These are phyloP conservation scores for Saccopteryx leptura DNA, from an alignment of 2,113 vertebrate genomes.

Conservation along the genomic window DNA sequence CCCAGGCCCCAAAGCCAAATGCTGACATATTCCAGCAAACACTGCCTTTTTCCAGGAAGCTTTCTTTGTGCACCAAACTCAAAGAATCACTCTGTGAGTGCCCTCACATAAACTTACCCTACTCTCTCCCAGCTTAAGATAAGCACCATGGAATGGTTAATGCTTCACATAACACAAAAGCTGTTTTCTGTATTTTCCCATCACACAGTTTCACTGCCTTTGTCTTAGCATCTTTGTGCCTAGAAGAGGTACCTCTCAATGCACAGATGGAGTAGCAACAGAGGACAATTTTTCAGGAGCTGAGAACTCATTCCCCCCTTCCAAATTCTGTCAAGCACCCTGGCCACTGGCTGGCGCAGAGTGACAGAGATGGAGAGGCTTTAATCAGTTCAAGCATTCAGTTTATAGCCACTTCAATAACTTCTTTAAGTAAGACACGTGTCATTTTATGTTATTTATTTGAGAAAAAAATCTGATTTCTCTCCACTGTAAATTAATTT, in stretches of 20 bases:
- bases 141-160: not conserved
- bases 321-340: not conserved
- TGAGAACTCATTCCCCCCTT: slow-evolving; percentile 1
- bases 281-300: not conserved
- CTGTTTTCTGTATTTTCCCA: slow-evolving; percentile 37
- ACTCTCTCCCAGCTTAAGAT: not conserved
- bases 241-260: not conserved
- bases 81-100: not conserved
- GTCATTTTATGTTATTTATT: not conserved
- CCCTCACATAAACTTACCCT: not conserved
- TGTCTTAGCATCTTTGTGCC: slow-evolving; percentile 30
- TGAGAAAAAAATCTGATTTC: not conserved
- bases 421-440: not conserved
- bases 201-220: not conserved
- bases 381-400: not conserved
- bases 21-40: not conserved
- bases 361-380: not conserved
- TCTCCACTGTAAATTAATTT: slow-evolving; percentile 30
- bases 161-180: slow-evolving; percentile 6
- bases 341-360: not conserved
- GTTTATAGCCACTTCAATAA: not conserved
- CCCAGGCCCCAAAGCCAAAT: not conserved
- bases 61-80: not conserved
- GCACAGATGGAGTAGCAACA: slow-evolving; percentile 25
- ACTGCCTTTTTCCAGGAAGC: not conserved